Evolutionary conservation across 37 sponge, comb jelly and placozoan genomes (phyloP), one percentile per base, ranked within the genome.

Genomic region (Axinella damicornis): DNA sequence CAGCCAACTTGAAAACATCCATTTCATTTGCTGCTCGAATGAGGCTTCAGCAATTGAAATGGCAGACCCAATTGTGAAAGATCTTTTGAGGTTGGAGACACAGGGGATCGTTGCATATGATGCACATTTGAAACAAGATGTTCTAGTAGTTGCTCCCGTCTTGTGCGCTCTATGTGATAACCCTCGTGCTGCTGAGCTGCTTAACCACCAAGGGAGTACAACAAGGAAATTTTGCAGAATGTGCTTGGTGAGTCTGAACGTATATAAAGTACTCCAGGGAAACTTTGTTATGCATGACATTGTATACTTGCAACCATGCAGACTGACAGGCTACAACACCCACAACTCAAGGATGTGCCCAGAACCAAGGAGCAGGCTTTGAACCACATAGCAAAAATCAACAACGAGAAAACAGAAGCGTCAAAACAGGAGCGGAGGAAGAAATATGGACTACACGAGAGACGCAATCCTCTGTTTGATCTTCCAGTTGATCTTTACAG

Each of bases 141-240:
- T 82, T n/a, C 25, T 82, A 19, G 37, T 71, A 25, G 73, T 82
- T 36, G 73, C 83, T 25, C 73, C 83, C 32, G 84, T 82, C 15
- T 59, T 82, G 14, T 65, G 65, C 32, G 22, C 57, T 15, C 37
- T 82, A 60, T 55, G 83, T 39, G 73, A 82, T 38, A 82, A 82
- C 30, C 73, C 65, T 0, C 63, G 78, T 31, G 78, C 64, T 24
- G 70, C 83, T 33, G 83, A 82, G 73, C 41, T 82, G 14, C 58
- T 55, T n/a, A 65, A 27, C 41, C 83, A 82, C 35, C 61, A 71
- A 35, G 78, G 78, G 15, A 60, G 65, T 36, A 21, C 40, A 37
- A 65, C 78, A 32, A 59, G 28, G 21, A 63, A 56, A 25, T 74
- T 74, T 55, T 74, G 76, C n/a, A 53, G 56, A 28, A 74, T 74